These are phyloP conservation scores for Danio jaintianensis DNA, from an alignment of 2,797 vertebrate species.

Conservation along the genomic window DNA sequence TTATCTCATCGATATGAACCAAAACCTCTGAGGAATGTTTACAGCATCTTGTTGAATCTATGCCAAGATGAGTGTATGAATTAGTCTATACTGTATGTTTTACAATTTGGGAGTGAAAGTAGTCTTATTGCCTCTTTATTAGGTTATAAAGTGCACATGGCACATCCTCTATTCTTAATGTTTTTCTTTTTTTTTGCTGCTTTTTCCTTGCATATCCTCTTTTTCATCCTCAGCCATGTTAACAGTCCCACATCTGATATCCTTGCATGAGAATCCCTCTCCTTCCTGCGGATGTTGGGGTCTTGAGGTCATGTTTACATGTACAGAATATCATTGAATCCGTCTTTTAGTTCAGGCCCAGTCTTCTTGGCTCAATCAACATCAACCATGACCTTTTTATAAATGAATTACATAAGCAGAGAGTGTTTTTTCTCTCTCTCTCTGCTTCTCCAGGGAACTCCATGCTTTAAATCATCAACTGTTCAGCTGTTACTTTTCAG, in stretches of 20 bases:
- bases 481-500: conserved; percentile 16
- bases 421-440: conserved; percentile 40
- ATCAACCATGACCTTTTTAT: conserved; percentile 47
- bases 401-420: conserved; percentile 53
- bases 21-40: too few species aligned
- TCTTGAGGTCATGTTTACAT: conserved; percentile 56
- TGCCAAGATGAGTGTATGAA: too few species aligned
- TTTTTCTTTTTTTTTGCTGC: conserved; percentile 15
- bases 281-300: conserved; percentile 62
- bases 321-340: conserved; percentile 35
- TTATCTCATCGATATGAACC: too few species aligned
- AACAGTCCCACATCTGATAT: conserved; percentile 55
- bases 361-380: conserved; percentile 42
- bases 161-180: background rate
- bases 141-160: too few species aligned
- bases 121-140: too few species aligned
- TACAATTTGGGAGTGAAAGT: too few species aligned
- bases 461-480: conserved; percentile 43
- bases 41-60: too few species aligned
- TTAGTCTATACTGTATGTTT: too few species aligned
- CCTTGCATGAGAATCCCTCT: conserved; percentile 40
- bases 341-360: conserved; percentile 31
- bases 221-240: conserved; percentile 47
- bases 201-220: conserved; percentile 19
- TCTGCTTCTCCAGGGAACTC: conserved; percentile 38